Evolutionary conservation across 2,113 vertebrate genomes (phyloP).

Genomic region (Lamprotornis superbus): DNA sequence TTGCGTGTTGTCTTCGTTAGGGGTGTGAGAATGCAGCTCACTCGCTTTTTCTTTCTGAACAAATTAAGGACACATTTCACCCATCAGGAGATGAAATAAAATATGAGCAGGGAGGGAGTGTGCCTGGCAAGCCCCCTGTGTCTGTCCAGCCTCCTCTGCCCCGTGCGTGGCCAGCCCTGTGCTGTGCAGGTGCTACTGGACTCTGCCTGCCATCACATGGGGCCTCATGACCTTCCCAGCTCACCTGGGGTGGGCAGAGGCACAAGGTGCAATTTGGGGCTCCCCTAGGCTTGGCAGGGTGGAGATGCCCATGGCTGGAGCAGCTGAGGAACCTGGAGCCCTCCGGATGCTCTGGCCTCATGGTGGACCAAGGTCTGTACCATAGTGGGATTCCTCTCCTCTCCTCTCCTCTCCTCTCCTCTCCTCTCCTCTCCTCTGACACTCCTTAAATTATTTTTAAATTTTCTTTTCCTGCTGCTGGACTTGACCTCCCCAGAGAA

Average conservation of each 20-base stretch:
- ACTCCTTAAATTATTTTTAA: not conserved
- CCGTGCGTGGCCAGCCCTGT: fast-evolving
- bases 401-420: too few relatives aligned
- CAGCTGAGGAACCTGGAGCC: not conserved
- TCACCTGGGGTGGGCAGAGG: not conserved
- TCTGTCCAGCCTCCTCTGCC: not conserved
- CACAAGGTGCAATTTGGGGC: fast-evolving
- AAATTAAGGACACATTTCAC: conserved; percentile 66
- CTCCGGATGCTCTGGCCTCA: not conserved
- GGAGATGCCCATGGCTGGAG: not conserved
- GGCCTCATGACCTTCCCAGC: fast-evolving
- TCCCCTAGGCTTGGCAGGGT: fast-evolving
- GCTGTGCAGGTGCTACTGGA: not conserved
- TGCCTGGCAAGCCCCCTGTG: not conserved
- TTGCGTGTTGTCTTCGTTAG: conserved; percentile 52
- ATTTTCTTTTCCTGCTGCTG: not conserved
- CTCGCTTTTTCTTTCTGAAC: conserved; percentile 37
- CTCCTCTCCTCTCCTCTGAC: too few relatives aligned
- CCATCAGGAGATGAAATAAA: conserved; percentile 36
- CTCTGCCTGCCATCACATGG: not conserved
- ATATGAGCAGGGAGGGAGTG: not conserved
- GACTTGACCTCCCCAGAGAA: not conserved
- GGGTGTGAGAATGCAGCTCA: conserved; percentile 55
- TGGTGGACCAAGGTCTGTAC: not conserved
- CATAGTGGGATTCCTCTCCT: not conserved